Percentiles rank a stretch among this genome's conserved stretches.
phyloP scores from a whole-genome alignment of 2,888 invertebrate species.

The Aethes cnicana region DNA sequence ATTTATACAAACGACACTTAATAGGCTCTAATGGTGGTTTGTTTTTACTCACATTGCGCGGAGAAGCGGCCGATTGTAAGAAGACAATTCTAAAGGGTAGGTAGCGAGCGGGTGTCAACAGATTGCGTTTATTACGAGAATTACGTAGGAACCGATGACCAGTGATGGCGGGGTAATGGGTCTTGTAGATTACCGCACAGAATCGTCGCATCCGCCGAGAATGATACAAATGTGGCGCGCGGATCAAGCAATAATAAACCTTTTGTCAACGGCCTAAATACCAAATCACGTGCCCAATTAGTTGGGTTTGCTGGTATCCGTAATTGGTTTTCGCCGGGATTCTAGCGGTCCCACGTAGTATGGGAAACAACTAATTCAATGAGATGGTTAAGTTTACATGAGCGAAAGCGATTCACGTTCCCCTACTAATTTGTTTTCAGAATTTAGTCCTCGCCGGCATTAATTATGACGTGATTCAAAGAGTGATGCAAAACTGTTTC shows the following conservation, averaged over 20 bases:
- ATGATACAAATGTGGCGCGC: too few species aligned
- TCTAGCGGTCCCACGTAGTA: slow-evolving; percentile 52
- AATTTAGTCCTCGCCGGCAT: too few species aligned
- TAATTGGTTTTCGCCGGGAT: slow-evolving; percentile 64
- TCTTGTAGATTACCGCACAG: slow-evolving; percentile 61
- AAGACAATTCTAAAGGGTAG: slow-evolving; percentile 41
- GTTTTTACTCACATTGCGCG: slow-evolving; percentile 32
- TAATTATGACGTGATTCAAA: neutral
- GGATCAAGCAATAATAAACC: too few species aligned
- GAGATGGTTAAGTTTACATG: slow-evolving; percentile 40
- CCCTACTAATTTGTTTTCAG: too few species aligned
- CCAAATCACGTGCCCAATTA: too few species aligned
- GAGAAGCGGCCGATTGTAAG: slow-evolving; percentile 19
- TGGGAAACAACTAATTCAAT: slow-evolving; percentile 49
- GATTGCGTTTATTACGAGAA: slow-evolving; percentile 61
- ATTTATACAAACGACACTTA: slow-evolving; percentile 35
- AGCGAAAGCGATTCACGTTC: neutral
- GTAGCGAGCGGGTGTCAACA: slow-evolving; percentile 40
- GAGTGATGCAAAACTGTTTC: neutral
- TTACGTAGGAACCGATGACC: slow-evolving; percentile 53
- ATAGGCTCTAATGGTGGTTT: slow-evolving; percentile 35
- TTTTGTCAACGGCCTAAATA: too few species aligned
- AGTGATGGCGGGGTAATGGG: slow-evolving; percentile 55
- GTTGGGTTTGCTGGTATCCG: too few species aligned
- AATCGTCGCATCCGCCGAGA: slow-evolving; percentile 59